Conservation (phyloP, 1,140 invertebrate species). For the Planococcus citri region DNA sequence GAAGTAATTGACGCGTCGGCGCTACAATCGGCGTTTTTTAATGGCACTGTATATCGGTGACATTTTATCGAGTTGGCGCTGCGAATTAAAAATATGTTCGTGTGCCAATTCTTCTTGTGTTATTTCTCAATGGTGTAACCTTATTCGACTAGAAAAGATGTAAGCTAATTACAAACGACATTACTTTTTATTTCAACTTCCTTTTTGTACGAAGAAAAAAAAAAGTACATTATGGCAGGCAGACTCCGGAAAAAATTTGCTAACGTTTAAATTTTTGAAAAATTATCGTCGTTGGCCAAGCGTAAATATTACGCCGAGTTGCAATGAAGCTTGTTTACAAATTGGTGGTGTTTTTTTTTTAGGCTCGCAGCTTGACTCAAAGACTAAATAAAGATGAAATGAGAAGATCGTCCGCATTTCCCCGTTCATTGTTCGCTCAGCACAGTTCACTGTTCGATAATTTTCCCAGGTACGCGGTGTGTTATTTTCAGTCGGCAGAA, state of each 20-base stretch:
- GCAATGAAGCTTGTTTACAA: not conserved
- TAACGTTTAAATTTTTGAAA: not conserved
- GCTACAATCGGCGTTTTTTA: not conserved
- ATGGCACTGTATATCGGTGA: not conserved
- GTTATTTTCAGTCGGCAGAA: not conserved
- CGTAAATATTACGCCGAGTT: no score
- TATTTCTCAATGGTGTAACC: constrained; percentile 1
- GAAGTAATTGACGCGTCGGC: not conserved
- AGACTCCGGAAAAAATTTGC: no score
- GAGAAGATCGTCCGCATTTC: constrained; percentile 34
- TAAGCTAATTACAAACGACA: not conserved
- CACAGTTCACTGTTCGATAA: constrained; percentile 30
- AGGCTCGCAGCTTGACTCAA: constrained; percentile 71
- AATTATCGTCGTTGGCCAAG: not conserved
- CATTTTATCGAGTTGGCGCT: not conserved
- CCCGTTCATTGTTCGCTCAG: constrained; percentile 29
- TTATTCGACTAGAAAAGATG: not conserved
- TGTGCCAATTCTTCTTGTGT: not conserved
- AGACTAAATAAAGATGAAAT: constrained; percentile 68
- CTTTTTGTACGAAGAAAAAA: not conserved
- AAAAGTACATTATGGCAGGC: no score
- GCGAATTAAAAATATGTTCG: constrained; percentile 16
- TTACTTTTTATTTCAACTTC: not conserved
- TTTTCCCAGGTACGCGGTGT: constrained; percentile 24
- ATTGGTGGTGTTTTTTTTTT: constrained; percentile 13